phyloP scores from a whole-genome alignment of 2,888 invertebrate species.

The Drosophila recens region DNA sequence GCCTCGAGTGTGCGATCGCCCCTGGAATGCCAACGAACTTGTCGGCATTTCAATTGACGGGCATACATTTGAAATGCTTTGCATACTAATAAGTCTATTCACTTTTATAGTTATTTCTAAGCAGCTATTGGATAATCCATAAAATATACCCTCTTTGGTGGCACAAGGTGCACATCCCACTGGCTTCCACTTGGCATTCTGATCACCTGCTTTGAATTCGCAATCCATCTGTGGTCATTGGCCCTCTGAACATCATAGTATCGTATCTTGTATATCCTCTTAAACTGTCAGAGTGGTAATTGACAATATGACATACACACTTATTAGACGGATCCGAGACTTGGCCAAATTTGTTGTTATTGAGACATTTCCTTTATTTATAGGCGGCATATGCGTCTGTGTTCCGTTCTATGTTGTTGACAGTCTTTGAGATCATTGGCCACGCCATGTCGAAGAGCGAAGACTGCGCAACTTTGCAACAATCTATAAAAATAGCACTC shows the following conservation, averaged over 20 bases:
- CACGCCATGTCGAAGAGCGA: conserved; percentile 42
- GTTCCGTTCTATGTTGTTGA: conserved; percentile 48
- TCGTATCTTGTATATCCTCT: neutral
- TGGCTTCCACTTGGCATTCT: conserved; percentile 13
- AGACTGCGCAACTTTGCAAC: conserved; percentile 72
- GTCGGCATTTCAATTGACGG: conserved; percentile 63
- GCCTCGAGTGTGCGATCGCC: conserved; percentile 6
- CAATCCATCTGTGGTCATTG: conserved; percentile 21
- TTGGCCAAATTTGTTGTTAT: conserved; percentile 62
- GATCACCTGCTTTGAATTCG: conserved; percentile 1
- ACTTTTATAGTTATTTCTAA: conserved; percentile 42
- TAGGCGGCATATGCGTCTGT: conserved; percentile 56
- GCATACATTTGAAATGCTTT: conserved; percentile 71
- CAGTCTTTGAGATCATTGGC: conserved; percentile 74
- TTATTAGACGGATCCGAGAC: conserved; percentile 20
- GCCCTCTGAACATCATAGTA: conserved; percentile 3
- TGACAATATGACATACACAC: neutral
- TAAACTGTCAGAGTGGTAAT: neutral
- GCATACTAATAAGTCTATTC: conserved; percentile 65
- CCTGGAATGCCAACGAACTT: conserved; percentile 47
- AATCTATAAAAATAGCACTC: conserved; percentile 66
- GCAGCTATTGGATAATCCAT: conserved; percentile 41
- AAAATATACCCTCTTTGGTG: conserved; percentile 6
- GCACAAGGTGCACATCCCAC: conserved; percentile 3
- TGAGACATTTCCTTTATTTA: conserved; percentile 75